These are phyloP conservation scores for Scylla paramamosain DNA, from an alignment of 1,140 invertebrate genomes.

Conservation along the genomic window DNA sequence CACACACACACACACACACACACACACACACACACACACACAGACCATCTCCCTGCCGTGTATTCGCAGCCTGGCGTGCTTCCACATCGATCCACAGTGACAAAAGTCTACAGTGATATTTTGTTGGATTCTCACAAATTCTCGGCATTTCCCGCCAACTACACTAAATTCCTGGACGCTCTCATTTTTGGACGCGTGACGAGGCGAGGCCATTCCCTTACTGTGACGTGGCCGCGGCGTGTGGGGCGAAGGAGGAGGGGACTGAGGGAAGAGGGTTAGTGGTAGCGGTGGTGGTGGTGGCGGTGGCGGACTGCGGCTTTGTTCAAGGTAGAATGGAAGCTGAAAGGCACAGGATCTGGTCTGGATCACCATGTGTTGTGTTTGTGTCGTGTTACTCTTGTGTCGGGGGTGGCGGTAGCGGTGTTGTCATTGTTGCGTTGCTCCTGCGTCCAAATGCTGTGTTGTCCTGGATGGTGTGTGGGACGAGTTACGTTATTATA, in stretches of 20 bases:
- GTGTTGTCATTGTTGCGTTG: not conserved
- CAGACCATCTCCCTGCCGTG: not conserved
- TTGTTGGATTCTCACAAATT: slow-evolving; percentile 11
- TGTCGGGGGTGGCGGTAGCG: not conserved
- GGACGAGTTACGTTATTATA: no score
- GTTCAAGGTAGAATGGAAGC: not conserved
- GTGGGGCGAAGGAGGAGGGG: not conserved
- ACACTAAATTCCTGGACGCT: not conserved
- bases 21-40: no score
- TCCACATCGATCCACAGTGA: not conserved
- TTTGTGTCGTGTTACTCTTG: not conserved
- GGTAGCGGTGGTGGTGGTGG: not conserved
- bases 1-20: no score
- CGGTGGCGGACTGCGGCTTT: no score
- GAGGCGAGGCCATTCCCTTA: not conserved
- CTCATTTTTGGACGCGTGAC: not conserved
- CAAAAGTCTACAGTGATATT: not conserved
- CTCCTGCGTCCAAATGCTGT: not conserved
- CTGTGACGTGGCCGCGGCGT: not conserved
- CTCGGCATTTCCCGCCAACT: slow-evolving; percentile 18
- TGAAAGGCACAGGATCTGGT: not conserved
- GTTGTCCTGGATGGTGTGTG: not conserved
- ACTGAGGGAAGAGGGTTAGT: not conserved
- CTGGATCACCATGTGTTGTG: not conserved
- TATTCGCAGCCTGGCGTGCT: not conserved